A percentile compares a stretch with the other conserved stretches of the same genome.
phyloP scores from a whole-genome alignment of 2,888 invertebrate species.

The Polydrusus cervinus region DNA sequence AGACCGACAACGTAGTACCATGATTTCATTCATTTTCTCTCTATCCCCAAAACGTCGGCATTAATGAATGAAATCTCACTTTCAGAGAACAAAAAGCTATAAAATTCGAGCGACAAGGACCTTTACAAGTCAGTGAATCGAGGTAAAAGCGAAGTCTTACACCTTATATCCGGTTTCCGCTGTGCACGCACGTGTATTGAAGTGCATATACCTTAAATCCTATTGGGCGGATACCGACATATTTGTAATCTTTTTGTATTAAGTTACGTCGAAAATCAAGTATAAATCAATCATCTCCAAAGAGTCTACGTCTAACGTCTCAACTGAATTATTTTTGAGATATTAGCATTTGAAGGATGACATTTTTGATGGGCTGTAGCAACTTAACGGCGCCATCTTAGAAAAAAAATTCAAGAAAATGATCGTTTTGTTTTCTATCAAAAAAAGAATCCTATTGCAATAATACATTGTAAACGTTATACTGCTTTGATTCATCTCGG shows the following conservation, averaged over 20 bases:
- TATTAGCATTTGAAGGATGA: too few species aligned
- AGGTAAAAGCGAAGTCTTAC: constrained; percentile 56
- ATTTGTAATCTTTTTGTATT: neutral
- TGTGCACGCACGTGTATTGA: constrained; percentile 59
- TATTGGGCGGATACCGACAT: constrained; percentile 29
- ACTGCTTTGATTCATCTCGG: too few species aligned
- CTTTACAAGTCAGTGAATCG: constrained; percentile 46
- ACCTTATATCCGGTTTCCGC: constrained; percentile 65
- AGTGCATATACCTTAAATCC: constrained; percentile 58
- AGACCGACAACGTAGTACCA: too few species aligned
- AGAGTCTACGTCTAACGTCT: too few species aligned
- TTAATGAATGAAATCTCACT: constrained; percentile 42
- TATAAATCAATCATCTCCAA: neutral
- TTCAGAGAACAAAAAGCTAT: constrained; percentile 42
- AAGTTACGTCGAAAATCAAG: neutral
- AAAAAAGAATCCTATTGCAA: too few species aligned
- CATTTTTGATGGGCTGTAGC: too few species aligned
- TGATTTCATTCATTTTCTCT: neutral
- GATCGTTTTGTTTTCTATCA: too few species aligned
- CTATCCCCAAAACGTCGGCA: constrained; percentile 16
- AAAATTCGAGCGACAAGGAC: constrained; percentile 35
- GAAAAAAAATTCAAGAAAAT: too few species aligned
- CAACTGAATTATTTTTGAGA: too few species aligned
- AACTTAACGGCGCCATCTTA: too few species aligned
- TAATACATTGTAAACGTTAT: too few species aligned